Evolutionary conservation across 2,888 invertebrate genomes (phyloP).

Genomic region (Micropterix aruncella): DNA sequence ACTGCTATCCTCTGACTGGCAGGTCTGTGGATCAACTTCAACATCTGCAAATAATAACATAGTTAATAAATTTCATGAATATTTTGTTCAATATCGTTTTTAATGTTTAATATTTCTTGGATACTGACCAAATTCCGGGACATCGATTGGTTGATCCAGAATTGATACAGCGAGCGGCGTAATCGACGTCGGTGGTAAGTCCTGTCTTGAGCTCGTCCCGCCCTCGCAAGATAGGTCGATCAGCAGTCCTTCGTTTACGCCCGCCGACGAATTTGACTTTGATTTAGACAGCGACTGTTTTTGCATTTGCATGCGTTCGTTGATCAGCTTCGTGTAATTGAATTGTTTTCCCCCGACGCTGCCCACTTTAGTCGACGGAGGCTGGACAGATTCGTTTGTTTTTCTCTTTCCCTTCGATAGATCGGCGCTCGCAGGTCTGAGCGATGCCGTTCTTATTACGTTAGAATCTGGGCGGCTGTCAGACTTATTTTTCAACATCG

Average conservation of each 20-base stretch:
- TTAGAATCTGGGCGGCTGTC: no score
- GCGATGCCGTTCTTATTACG: neutral
- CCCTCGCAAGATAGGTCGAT: slow-evolving; percentile 43
- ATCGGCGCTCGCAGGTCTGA: neutral
- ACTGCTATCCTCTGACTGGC: no score
- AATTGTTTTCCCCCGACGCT: slow-evolving; percentile 51
- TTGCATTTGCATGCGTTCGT: slow-evolving; percentile 36
- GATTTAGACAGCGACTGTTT: slow-evolving; percentile 13
- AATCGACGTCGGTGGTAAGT: neutral
- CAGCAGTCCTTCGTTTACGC: slow-evolving; percentile 49
- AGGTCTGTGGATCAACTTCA: no score
- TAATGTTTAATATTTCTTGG: no score
- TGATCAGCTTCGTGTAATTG: slow-evolving; percentile 69
- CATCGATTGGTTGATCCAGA: slow-evolving; percentile 62
- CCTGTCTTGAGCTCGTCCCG: slow-evolving; percentile 2
- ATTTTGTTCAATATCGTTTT: no score
- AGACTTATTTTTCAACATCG: slow-evolving; percentile 18
- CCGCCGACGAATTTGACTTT: slow-evolving; percentile 21
- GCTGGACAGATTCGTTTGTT: slow-evolving; percentile 32
- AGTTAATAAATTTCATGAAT: no score
- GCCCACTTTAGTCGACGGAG: slow-evolving; percentile 24
- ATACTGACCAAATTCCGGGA: slow-evolving; percentile 42
- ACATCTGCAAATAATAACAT: no score
- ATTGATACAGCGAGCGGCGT: slow-evolving; percentile 28
- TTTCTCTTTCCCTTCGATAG: slow-evolving; percentile 27